phyloP scores from a whole-genome alignment of 2,888 invertebrate species.

The Heliconius aoede region DNA sequence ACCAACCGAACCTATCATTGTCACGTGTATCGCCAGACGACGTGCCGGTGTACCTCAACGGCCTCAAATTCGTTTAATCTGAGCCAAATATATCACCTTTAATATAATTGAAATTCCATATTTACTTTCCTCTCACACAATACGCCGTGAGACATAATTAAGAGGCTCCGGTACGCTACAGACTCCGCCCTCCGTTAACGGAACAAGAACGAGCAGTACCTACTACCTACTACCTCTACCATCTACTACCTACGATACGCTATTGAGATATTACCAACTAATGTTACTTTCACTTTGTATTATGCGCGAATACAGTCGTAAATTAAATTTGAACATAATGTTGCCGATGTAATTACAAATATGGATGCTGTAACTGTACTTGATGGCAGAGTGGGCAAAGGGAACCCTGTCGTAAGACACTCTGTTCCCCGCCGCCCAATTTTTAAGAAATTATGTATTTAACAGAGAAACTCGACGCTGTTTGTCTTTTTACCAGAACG shows the following conservation, averaged over 20 bases:
- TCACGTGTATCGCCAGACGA: too few relatives aligned
- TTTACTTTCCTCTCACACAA: slow-evolving; percentile 9
- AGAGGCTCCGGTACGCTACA: slow-evolving; percentile 24
- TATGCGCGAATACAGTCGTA: slow-evolving; percentile 12
- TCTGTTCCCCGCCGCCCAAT: neutral
- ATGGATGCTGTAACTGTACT: neutral
- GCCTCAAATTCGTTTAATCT: too few relatives aligned
- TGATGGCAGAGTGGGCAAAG: neutral
- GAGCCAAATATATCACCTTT: too few relatives aligned
- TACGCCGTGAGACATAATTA: slow-evolving; percentile 10
- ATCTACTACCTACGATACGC: slow-evolving; percentile 14
- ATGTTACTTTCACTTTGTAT: slow-evolving; percentile 25
- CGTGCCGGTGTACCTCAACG: too few relatives aligned
- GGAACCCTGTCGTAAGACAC: neutral
- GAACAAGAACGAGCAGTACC: too few relatives aligned
- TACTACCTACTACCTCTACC: slow-evolving; percentile 8
- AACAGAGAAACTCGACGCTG: neutral
- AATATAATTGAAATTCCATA: neutral
- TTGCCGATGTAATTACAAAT: slow-evolving; percentile 24
- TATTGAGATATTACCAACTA: slow-evolving; percentile 22
- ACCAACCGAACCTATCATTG: too few relatives aligned
- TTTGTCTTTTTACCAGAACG: neutral
- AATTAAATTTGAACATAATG: slow-evolving; percentile 23
- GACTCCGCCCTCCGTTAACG: too few relatives aligned
- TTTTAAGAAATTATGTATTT: neutral